phyloP scores from a whole-genome alignment of 2,888 invertebrate genomes.

The Halictus ligatus region DNA sequence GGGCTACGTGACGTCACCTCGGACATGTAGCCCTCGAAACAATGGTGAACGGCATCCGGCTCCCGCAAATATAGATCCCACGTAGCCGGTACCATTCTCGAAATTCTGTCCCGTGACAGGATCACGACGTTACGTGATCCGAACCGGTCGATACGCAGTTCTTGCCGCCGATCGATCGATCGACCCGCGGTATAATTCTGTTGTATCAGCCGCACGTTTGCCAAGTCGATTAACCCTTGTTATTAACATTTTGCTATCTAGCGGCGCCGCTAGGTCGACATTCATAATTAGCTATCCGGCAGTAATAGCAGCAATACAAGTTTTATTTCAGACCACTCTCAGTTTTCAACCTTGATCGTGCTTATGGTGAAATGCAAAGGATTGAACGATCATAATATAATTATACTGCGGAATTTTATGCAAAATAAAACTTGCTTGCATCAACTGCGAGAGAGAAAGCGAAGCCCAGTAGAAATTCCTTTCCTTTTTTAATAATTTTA shows the following conservation, averaged over 20 bases:
- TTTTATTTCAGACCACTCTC: no score
- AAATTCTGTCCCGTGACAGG: constrained; percentile 5
- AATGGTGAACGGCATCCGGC: constrained; percentile 11
- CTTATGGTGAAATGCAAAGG: no score
- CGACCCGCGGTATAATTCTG: neutral
- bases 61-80: neutral
- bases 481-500: no score
- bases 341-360: no score
- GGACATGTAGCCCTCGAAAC: neutral
- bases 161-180: neutral
- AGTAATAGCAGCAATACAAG: neutral
- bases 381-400: no score
- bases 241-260: neutral
- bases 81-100: neutral
- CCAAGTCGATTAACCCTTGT: constrained; percentile 1
- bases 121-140: neutral
- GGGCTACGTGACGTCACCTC: constrained; percentile 26
- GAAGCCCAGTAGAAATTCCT: no score
- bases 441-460: no score
- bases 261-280: neutral
- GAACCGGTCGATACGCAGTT: neutral
- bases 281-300: neutral
- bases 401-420: no score
- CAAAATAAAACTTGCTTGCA: no score
- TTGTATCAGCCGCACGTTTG: neutral